Conservation (phyloP, 2,888 invertebrate species). For the Hylaea fasciaria region DNA sequence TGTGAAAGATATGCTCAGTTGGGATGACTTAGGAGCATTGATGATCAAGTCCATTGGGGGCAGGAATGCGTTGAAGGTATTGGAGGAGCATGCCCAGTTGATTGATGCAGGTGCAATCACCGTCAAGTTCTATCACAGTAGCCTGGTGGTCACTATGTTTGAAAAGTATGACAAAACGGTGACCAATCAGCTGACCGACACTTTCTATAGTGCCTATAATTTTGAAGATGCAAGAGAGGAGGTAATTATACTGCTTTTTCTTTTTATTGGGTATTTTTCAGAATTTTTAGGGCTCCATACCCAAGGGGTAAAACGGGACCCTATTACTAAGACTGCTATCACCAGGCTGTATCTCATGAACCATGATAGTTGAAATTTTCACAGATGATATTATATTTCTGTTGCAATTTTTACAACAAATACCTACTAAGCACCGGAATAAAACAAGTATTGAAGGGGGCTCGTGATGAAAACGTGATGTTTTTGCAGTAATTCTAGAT, state of each 20-base stretch:
- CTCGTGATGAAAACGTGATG: too few species aligned
- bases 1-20: conserved; percentile 80
- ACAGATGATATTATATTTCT: too few species aligned
- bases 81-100: conserved; percentile 82
- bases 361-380: too few species aligned
- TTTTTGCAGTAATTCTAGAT: too few species aligned
- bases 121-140: conserved; percentile 85
- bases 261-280: too few species aligned
- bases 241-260: conserved; percentile 53
- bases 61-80: conserved; percentile 81
- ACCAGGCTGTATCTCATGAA: too few species aligned
- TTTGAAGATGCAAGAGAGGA: conserved; percentile 69
- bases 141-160: conserved; percentile 77
- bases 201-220: conserved; percentile 70
- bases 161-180: conserved; percentile 72
- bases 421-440: too few species aligned
- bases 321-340: too few species aligned
- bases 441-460: too few species aligned
- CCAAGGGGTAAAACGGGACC: too few species aligned
- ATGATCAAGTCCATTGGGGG: conserved; percentile 87
- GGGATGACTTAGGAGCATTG: conserved; percentile 85
- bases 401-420: too few species aligned
- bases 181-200: conserved; percentile 65
- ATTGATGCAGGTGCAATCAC: conserved; percentile 85
- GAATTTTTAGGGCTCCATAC: too few species aligned